Conservation (phyloP, 2,888 invertebrate genomes). For the Miltochrista miniata region DNA sequence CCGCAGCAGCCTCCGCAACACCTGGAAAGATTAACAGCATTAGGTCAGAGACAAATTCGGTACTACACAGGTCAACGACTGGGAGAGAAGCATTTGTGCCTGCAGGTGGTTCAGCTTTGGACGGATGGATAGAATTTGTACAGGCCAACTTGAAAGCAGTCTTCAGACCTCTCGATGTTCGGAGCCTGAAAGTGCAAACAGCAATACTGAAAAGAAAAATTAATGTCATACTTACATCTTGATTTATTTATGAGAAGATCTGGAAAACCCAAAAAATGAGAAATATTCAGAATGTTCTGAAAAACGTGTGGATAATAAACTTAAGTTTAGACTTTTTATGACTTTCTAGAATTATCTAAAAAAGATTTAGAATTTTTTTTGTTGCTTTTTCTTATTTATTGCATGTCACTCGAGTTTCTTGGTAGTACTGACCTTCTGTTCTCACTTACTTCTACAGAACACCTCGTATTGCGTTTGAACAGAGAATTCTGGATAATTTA, state of each 20-base stretch:
- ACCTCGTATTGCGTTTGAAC: slow-evolving; percentile 12
- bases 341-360: slow-evolving; percentile 3
- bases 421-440: slow-evolving; percentile 12
- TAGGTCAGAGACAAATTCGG: too few species aligned
- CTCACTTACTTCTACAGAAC: slow-evolving; percentile 9
- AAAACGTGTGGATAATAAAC: slow-evolving; percentile 1
- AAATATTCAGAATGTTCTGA: neutral
- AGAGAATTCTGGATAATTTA: neutral
- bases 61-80: too few species aligned
- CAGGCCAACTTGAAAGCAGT: too few species aligned
- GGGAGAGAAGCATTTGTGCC: too few species aligned
- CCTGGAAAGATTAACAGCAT: neutral
- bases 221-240: neutral
- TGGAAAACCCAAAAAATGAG: neutral
- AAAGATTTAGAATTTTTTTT: slow-evolving; percentile 6
- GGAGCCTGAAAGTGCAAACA: too few species aligned
- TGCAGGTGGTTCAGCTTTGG: too few species aligned
- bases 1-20: slow-evolving; percentile 6
- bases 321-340: slow-evolving; percentile 2
- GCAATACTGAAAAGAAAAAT: too few species aligned
- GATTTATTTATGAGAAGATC: neutral
- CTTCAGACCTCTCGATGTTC: too few species aligned
- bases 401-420: slow-evolving; percentile 6
- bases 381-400: slow-evolving; percentile 7
- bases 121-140: too few species aligned